A percentile compares a stretch with the other conserved stretches of the same genome.
Evolutionary conservation across 2,888 invertebrate genomes (phyloP).

Genomic region (Morpho achilles): DNA sequence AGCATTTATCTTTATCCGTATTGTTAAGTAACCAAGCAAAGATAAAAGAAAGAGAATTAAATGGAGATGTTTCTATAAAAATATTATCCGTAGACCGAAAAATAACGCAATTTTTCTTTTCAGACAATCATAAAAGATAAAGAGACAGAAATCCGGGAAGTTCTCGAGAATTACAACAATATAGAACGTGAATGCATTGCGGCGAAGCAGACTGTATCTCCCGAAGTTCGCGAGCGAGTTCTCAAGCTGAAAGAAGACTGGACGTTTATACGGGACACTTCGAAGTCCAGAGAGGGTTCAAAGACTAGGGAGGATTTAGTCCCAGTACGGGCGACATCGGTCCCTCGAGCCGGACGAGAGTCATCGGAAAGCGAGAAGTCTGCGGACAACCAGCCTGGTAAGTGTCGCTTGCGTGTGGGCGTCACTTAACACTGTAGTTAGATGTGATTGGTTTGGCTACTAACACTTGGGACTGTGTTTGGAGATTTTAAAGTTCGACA

Average conservation of each 20-base stretch:
- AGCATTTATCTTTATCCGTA: no score
- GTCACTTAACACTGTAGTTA: slow-evolving; percentile 20
- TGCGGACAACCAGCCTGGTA: slow-evolving; percentile 16
- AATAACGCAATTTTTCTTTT: neutral
- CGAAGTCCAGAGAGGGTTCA: slow-evolving; percentile 39
- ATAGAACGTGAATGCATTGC: slow-evolving; percentile 73
- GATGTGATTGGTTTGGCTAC: slow-evolving; percentile 12
- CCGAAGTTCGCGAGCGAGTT: slow-evolving; percentile 32
- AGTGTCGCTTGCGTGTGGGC: slow-evolving; percentile 20
- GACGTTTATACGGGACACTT: slow-evolving; percentile 52
- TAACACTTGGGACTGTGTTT: slow-evolving; percentile 15
- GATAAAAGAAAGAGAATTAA: no score
- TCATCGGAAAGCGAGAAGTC: slow-evolving; percentile 18
- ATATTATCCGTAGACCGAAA: neutral
- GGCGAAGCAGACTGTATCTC: slow-evolving; percentile 66
- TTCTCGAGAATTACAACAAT: slow-evolving; percentile 82
- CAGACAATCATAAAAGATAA: slow-evolving; percentile 72
- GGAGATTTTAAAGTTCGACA: neutral
- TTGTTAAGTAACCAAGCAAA: no score
- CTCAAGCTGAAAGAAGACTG: slow-evolving; percentile 28
- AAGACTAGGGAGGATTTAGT: slow-evolving; percentile 9
- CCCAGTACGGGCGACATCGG: slow-evolving; percentile 14
- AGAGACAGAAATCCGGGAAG: slow-evolving; percentile 80
- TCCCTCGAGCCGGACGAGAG: slow-evolving; percentile 11
- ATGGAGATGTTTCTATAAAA: neutral